Base-by-base conservation (phyloP, 92 coral and sea anemone species). In the Phenganax marumi region DNA sequence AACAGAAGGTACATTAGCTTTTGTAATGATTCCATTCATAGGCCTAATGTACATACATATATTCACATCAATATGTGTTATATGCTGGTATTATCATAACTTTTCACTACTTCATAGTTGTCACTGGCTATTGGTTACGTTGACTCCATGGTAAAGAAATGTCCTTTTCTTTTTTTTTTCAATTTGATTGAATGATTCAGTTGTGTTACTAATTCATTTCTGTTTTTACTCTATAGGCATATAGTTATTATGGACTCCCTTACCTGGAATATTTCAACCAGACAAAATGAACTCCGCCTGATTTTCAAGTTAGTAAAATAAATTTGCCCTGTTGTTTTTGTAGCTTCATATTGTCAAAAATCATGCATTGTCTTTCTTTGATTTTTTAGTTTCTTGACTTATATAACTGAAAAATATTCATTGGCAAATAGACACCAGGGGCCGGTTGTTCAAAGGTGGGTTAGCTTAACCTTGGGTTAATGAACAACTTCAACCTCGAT, bases 211-310 rank as follows among this genome's bases (percentile, higher is more conserved):
- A 13, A 13, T 56, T 19, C 21, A 13, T 56, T 19, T 10, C 17
- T 56, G 16, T 56, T 14, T 56, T 19, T 13, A 14, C 16, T 56
- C 18, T 52, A 54, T 58, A 76, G 93, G 91, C 91, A 90, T 75
- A 50, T 85, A 50, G 77, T 91, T 72, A 84, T 91, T 52, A 65
- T 91, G 93, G 91, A 91, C 81, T 91, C 93, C 39, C 24, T 88
- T 75, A 91, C 88, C 80, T 88, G 93, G 90, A 87, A 91, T 83
- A 86, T 91, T 16, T 22, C 77, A 55, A 88, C 78, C 84, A 88
- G 87, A 47, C 43, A 51, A n/a, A 33, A 12, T 71, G 76, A 71
- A 71, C 3, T 71, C 8, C 43, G 76, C 48, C 76, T 71, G 16
- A 71, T 71, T 47, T 71, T 71, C 17, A 71, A 51, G 56, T 71